Evolutionary conservation across 2,797 vertebrate species (phyloP), one percentile per base, ranked within the genome.

Genomic region (Silurus aristotelis): DNA sequence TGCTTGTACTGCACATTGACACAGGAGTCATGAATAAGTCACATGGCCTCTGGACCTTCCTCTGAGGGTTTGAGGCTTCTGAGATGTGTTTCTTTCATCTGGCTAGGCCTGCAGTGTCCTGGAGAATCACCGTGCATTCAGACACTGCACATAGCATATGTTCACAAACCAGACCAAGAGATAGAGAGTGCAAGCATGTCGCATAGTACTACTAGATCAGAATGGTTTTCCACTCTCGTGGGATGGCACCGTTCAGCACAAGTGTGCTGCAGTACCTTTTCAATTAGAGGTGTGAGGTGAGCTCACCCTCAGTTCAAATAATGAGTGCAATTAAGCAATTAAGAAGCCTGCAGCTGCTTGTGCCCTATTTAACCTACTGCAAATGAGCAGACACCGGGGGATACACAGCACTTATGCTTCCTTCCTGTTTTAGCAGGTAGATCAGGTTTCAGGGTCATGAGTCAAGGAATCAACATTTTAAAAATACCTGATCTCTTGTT

Each of bases 21-120:
- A 79, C 88, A 88, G 91, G 91, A 93, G 91, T 94, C 93, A 95
- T 96, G 90, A 96, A 95, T 95, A 95, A 95, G 93, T 95, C 93
- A 95, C 92, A 89, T 91, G 90, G 92, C 93, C 93, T 84, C 91
- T 93, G 94, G 94, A 95, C 95, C 92, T 94, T 93, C 92, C 89
- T 94, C 93, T 92, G 92, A 95, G 93, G 93, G 93, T 92, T 92
- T 90, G 80, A 61, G 89, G 86, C 91, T 87, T 90, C 91, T 93
- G 93, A 93, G 92, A 94, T 91, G 82, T 87, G 92, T 90, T 90
- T 87, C 90, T 93, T 96, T 95, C 91, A 95, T 94, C 92, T 92
- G 92, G n/a, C 88, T 93, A 85, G 91, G 89, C 86, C 88, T 84
- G 89, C 92, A 92, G 93, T 93, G 92, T 94, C 93, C 92, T 80